Evolutionary conservation across 1,140 invertebrate species (phyloP).

Genomic region (Lutraria rhynchaena): DNA sequence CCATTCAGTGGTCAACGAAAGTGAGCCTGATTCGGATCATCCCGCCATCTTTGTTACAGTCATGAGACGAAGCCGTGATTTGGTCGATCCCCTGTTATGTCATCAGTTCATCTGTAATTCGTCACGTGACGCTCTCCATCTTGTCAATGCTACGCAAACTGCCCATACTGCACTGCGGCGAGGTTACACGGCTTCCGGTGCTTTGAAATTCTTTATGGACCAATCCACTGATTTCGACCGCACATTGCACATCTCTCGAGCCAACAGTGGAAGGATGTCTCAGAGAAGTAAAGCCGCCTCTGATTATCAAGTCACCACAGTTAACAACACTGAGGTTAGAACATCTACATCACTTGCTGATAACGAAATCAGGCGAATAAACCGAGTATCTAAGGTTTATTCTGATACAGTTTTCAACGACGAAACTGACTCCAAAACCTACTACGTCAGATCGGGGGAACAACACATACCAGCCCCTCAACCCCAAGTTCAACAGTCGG

Average conservation of each 20-base stretch:
- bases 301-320: slow-evolving; percentile 16
- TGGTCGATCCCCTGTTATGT: slow-evolving; percentile 98
- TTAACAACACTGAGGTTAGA: slow-evolving; percentile 3
- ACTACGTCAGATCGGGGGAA: slow-evolving; percentile 27
- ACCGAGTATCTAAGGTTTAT: background rate
- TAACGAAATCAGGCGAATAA: background rate
- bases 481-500: background rate
- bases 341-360: slow-evolving; percentile 12
- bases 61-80: slow-evolving; percentile 90
- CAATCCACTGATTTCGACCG: slow-evolving; percentile 43
- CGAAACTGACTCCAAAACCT: slow-evolving; percentile 1
- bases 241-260: background rate
- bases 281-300: background rate
- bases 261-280: slow-evolving; percentile 5
- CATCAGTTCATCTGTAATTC: slow-evolving; percentile 98
- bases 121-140: slow-evolving; percentile 61
- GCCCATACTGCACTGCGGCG: slow-evolving; percentile 57
- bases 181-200: slow-evolving; percentile 33
- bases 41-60: slow-evolving; percentile 98
- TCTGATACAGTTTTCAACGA: background rate
- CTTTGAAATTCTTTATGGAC: slow-evolving; percentile 44
- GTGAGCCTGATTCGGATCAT: slow-evolving; percentile 85
- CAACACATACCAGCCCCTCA: background rate
- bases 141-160: slow-evolving; percentile 67
- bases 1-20: slow-evolving; percentile 88